A percentile compares a stretch with the other conserved stretches of the same genome.
Evolutionary conservation across 1,140 invertebrate genomes (phyloP).

Genomic region (Acromyrmex charruanus): DNA sequence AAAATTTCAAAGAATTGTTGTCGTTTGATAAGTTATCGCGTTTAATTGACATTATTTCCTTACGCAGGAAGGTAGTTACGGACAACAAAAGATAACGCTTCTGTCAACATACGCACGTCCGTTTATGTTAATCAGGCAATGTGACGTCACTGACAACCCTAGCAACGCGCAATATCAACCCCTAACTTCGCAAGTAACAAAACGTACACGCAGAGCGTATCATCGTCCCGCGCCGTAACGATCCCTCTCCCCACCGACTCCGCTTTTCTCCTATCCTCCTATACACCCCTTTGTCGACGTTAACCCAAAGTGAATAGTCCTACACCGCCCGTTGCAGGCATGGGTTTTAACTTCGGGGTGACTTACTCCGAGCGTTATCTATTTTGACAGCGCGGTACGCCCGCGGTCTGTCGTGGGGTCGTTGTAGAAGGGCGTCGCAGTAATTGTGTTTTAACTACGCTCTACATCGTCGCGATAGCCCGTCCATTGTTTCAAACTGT

Average conservation of each 20-base stretch:
- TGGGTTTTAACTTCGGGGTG: slow-evolving; percentile 85
- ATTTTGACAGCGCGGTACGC: slow-evolving; percentile 86
- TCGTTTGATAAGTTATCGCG: slow-evolving; percentile 11
- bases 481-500: slow-evolving; percentile 21
- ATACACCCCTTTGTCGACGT: slow-evolving; percentile 82
- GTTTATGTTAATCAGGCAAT: slow-evolving; percentile 77
- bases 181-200: slow-evolving; percentile 61
- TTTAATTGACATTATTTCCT: slow-evolving; percentile 22
- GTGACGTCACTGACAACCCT: slow-evolving; percentile 75
- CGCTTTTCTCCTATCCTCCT: slow-evolving; percentile 63
- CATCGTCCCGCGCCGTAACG: slow-evolving; percentile 62
- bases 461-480: slow-evolving; percentile 63
- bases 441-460: slow-evolving; percentile 84
- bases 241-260: slow-evolving; percentile 28
- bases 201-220: slow-evolving; percentile 72
- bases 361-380: slow-evolving; percentile 86
- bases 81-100: slow-evolving; percentile 9
- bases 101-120: slow-evolving; percentile 58
- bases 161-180: slow-evolving; percentile 69
- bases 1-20: background rate
- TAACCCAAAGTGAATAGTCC: slow-evolving; percentile 83
- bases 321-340: slow-evolving; percentile 77
- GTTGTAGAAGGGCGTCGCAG: slow-evolving; percentile 72
- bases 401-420: slow-evolving; percentile 83
- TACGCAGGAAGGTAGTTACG: background rate